Evolutionary conservation across 2,888 invertebrate genomes (phyloP).

Genomic region (Pseudeuparius sepicola): DNA sequence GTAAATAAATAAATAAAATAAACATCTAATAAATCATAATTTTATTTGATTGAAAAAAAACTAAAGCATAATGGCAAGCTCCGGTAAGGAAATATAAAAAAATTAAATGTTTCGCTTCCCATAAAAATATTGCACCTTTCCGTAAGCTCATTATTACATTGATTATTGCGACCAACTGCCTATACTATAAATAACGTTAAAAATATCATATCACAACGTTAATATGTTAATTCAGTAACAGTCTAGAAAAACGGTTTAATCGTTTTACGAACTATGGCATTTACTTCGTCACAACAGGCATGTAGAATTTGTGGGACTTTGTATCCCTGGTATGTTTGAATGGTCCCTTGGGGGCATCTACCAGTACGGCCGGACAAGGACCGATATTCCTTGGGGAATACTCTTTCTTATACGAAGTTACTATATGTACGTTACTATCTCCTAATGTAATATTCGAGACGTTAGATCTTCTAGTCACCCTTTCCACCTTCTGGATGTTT

Average conservation of each 20-base stretch:
- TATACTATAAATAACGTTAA: conserved; percentile 25
- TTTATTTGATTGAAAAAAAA: no score
- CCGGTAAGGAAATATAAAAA: no score
- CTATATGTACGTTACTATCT: conserved; percentile 48
- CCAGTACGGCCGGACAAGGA: conserved; percentile 70
- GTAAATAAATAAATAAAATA: conserved; percentile 19
- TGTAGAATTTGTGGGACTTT: conserved; percentile 75
- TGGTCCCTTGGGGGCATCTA: conserved; percentile 64
- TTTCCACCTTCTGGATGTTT: conserved; percentile 45
- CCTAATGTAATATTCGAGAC: conserved; percentile 68
- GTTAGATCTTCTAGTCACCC: conserved; percentile 54
- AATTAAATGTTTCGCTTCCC: no score
- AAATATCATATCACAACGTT: conserved; percentile 33
- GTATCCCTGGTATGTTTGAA: conserved; percentile 80
- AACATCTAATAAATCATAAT: conserved; percentile 16
- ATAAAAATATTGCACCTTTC: no score
- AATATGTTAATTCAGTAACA: no score
- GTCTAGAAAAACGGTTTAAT: no score
- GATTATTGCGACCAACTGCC: no score
- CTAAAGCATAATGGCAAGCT: no score
- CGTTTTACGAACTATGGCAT: no score
- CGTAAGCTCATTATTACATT: no score
- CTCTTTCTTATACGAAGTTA: conserved; percentile 68
- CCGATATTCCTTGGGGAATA: conserved; percentile 60
- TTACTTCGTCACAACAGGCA: conserved; percentile 31